phyloP scores from a whole-genome alignment of 2,797 vertebrate species.

The Aselliscus stoliczkanus region DNA sequence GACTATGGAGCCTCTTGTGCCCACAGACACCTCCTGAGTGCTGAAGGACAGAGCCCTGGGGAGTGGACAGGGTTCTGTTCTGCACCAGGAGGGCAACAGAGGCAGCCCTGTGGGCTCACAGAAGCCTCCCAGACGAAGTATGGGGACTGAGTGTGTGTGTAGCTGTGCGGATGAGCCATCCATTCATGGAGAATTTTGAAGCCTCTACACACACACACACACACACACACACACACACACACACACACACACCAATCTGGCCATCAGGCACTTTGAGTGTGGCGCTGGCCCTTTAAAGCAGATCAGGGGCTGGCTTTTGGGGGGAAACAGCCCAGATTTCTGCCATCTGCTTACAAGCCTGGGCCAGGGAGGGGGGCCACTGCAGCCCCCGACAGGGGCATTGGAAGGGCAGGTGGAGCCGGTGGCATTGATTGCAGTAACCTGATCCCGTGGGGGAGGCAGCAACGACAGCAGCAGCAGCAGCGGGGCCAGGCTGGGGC shows the following conservation, averaged over 20 bases:
- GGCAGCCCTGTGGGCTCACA: neutral
- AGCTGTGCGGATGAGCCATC: neutral
- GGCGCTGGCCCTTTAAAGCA: constrained; percentile 70
- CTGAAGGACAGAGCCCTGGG: neutral
- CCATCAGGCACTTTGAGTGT: neutral
- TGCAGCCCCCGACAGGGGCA: neutral
- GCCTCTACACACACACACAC: neutral
- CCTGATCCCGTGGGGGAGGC: constrained; percentile 69
- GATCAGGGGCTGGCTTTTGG: constrained; percentile 42
- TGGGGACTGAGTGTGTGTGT: neutral
- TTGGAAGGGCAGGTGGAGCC: constrained; percentile 74
- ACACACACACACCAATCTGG: neutral
- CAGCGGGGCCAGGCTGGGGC: neutral
- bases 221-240: neutral
- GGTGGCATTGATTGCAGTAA: constrained; percentile 57
- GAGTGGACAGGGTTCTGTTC: neutral
- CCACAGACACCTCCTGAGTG: neutral
- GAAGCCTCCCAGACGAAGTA: neutral
- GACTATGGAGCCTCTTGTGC: neutral
- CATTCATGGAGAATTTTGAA: neutral
- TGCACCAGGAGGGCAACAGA: neutral
- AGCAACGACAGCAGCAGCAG: neutral
- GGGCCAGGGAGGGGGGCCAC: constrained; percentile 19
- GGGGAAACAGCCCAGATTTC: constrained; percentile 53
- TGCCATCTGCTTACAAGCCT: constrained; percentile 55